These are phyloP conservation scores for Rhynchopsitta pachyrhyncha DNA, from an alignment of 2,113 vertebrate species.

Conservation along the genomic window DNA sequence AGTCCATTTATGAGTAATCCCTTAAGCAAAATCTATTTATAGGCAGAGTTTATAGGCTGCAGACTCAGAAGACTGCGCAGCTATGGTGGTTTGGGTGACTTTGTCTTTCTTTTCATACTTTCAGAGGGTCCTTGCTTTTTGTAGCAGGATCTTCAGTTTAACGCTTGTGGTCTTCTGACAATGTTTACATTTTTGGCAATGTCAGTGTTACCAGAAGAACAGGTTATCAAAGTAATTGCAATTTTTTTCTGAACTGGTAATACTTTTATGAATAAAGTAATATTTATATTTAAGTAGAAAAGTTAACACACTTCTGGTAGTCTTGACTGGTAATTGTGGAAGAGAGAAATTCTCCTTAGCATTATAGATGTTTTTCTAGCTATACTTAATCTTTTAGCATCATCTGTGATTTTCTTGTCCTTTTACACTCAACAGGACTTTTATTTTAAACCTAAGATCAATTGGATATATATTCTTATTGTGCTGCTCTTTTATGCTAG, in stretches of 20 bases:
- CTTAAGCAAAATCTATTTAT: conserved; percentile 8
- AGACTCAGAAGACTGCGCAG: background rate
- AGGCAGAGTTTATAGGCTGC: background rate
- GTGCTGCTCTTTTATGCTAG: background rate
- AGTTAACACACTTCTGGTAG: background rate
- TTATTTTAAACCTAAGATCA: conserved; percentile 10
- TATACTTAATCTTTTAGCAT: background rate
- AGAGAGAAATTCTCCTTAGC: background rate
- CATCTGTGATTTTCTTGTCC: background rate
- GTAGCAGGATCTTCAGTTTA: background rate
- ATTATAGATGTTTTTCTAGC: background rate
- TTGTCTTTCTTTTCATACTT: background rate
- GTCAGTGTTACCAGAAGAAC: background rate
- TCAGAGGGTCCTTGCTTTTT: background rate
- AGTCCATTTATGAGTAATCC: background rate
- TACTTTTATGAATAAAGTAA: background rate
- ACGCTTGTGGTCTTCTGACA: background rate
- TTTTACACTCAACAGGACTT: background rate
- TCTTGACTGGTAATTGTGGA: background rate
- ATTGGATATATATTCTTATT: background rate
- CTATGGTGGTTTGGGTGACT: background rate
- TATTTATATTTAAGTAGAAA: background rate
- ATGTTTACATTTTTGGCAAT: background rate
- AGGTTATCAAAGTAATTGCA: background rate
- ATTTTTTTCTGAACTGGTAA: background rate